Conservation (phyloP, 2,113 vertebrate genomes). For the Pygoscelis antarcticus region DNA sequence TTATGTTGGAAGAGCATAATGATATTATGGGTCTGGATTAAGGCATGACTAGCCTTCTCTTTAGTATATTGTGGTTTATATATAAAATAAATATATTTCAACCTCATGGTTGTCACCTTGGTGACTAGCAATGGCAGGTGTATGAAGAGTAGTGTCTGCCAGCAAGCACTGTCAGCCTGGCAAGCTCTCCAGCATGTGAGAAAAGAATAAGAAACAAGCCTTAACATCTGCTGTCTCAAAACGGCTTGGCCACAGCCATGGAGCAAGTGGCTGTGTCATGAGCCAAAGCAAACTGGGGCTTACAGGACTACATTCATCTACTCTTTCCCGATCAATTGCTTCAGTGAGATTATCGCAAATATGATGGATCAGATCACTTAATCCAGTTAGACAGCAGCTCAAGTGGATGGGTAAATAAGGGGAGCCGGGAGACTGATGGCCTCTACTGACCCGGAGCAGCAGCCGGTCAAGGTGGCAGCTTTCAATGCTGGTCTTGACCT, state of each 20-base stretch:
- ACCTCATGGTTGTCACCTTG: accelerated
- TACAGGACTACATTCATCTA: background rate
- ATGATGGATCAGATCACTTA: slow-evolving; percentile 41
- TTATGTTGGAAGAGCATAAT: background rate
- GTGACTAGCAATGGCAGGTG: background rate
- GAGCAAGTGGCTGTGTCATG: background rate
- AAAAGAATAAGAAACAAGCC: background rate
- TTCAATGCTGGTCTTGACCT: background rate
- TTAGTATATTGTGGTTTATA: background rate
- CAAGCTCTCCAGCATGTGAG: background rate
- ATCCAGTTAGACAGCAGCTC: background rate
- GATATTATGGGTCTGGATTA: background rate
- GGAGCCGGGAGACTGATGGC: background rate
- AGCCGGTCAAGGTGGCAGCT: background rate
- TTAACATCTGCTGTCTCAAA: background rate
- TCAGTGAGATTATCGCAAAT: slow-evolving; percentile 33
- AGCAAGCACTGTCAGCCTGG: background rate
- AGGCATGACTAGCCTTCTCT: background rate
- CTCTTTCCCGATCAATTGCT: slow-evolving; percentile 24
- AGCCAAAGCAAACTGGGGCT: background rate
- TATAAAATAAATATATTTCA: background rate
- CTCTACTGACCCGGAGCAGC: background rate
- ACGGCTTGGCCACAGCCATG: background rate
- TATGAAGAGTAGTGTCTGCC: background rate
- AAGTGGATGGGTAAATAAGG: background rate